Percentiles rank a stretch among this genome's conserved stretches.
These are phyloP conservation scores for Iselma pallidipennis DNA, from an alignment of 2,888 invertebrate genomes.

Conservation along the genomic window DNA sequence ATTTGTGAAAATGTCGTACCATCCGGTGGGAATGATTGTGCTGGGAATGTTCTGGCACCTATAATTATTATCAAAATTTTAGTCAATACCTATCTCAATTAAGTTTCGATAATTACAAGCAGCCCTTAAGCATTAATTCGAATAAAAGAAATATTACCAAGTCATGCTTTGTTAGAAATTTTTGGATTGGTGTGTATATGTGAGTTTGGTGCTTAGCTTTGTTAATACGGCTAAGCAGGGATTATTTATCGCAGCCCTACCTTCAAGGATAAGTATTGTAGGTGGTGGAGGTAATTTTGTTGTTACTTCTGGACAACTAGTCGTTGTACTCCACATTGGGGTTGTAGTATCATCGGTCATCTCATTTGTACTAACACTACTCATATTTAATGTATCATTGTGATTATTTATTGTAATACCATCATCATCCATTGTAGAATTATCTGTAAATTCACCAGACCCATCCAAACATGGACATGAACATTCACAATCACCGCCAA, in stretches of 20 bases:
- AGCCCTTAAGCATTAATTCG: neutral
- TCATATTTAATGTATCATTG: neutral
- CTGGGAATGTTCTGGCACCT: slow-evolving; percentile 89
- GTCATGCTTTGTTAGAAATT: neutral
- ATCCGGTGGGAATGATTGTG: slow-evolving; percentile 89
- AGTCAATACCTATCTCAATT: neutral
- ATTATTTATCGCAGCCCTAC: slow-evolving; percentile 57
- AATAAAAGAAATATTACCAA: neutral
- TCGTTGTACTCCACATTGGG: slow-evolving; percentile 18
- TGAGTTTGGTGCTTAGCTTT: slow-evolving; percentile 23
- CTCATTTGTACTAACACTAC: neutral
- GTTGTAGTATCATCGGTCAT: slow-evolving; percentile 5
- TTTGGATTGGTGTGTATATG: neutral
- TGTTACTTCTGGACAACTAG: slow-evolving; percentile 51
- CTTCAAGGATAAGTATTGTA: slow-evolving; percentile 83
- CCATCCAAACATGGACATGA: slow-evolving; percentile 70
- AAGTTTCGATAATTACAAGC: slow-evolving; percentile 4
- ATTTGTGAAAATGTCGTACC: slow-evolving; percentile 92
- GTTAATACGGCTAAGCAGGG: slow-evolving; percentile 26
- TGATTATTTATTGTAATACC: slow-evolving; percentile 10
- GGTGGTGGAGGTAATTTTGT: slow-evolving; percentile 66
- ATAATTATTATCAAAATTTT: slow-evolving; percentile 1
- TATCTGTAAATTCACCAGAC: slow-evolving; percentile 48
- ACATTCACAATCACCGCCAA: slow-evolving; percentile 73
- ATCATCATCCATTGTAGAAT: slow-evolving; percentile 34